Evolutionary conservation across 2,888 invertebrate genomes (phyloP).

Genomic region (Limenitis camilla): DNA sequence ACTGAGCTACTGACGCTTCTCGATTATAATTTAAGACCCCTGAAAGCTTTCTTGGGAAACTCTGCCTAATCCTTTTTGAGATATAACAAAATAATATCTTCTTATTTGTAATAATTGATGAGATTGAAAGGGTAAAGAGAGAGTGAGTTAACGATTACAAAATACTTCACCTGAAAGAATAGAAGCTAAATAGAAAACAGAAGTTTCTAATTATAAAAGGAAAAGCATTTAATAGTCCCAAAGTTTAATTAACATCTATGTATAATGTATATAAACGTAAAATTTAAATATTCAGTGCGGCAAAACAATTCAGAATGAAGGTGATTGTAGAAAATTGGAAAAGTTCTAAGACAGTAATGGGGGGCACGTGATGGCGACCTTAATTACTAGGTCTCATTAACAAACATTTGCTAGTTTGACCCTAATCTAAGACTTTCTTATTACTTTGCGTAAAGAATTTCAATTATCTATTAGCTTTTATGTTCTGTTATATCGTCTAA

Average conservation of each 20-base stretch:
- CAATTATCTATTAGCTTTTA: slow-evolving; percentile 11
- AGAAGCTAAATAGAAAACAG: background rate
- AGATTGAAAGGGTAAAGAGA: no score
- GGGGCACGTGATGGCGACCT: slow-evolving; percentile 42
- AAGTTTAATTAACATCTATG: slow-evolving; percentile 4
- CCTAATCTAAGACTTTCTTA: slow-evolving; percentile 47
- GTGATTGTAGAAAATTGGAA: slow-evolving; percentile 61
- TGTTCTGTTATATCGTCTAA: background rate
- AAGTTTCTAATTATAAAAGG: background rate
- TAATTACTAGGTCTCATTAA: slow-evolving; percentile 61
- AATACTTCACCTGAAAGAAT: no score
- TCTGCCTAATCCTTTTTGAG: no score
- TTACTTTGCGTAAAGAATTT: slow-evolving; percentile 20
- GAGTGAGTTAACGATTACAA: no score
- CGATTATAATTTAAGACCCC: no score
- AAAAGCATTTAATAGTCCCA: background rate
- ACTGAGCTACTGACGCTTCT: no score
- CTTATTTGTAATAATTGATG: no score
- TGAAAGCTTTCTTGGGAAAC: no score
- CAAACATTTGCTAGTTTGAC: slow-evolving; percentile 45
- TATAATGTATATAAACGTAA: slow-evolving; percentile 6
- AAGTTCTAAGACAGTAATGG: slow-evolving; percentile 53
- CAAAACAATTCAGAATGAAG: slow-evolving; percentile 41
- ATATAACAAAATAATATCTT: no score
- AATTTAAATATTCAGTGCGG: slow-evolving; percentile 18